Evolutionary conservation across 2,888 invertebrate species (phyloP), one percentile per base, ranked within the genome.

Genomic region (Cephus runcator): DNA sequence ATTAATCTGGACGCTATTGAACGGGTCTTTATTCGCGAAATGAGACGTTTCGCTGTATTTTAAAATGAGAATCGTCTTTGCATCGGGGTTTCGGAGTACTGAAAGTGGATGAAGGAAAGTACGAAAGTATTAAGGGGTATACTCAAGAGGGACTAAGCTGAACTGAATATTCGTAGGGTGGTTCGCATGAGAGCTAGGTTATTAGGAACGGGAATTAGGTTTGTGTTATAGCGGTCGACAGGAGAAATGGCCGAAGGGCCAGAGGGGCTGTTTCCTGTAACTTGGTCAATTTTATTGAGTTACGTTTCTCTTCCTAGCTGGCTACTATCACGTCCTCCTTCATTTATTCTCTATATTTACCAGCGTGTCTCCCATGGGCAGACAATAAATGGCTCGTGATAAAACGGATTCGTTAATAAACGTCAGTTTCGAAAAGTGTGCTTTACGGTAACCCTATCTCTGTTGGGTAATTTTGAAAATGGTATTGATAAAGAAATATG

Each of bases 201-300:
- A 71, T 71, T 33, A 30, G 71, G 31, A 56, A 56, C 9, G 79
- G 77, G 80, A 85, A 86, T 86, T 86, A 85, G 82, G 84, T 86
- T 85, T 84, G 82, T 77, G 12, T 40, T 15, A 15, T 40, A 15
- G 40, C 76, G 80, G 78, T 79, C 84, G 81, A 81, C 84, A 79
- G 76, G 76, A 74, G 11, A 69, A 77, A 77, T 40, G 78, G 33
- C 69, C 80, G 69, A 34, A 33, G 71, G 6, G 31, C 71, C 30
- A 30, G 15, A 71, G 31, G 75, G 82, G 69, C 82, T 80, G 80
- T 79, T 40, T 75, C 81, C 78, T 79, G 76, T 84, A 85, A 85
- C 80, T 84, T 75, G 82, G 83, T 83, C 82, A 83, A 83, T 83
- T 85, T 85, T 82, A 86, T 85, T 80, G 81, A 85, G 81, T 85